A percentile compares a stretch with the other conserved stretches of the same genome.
Conservation (phyloP, 2,888 invertebrate genomes). For the Parnassius mnemosyne region DNA sequence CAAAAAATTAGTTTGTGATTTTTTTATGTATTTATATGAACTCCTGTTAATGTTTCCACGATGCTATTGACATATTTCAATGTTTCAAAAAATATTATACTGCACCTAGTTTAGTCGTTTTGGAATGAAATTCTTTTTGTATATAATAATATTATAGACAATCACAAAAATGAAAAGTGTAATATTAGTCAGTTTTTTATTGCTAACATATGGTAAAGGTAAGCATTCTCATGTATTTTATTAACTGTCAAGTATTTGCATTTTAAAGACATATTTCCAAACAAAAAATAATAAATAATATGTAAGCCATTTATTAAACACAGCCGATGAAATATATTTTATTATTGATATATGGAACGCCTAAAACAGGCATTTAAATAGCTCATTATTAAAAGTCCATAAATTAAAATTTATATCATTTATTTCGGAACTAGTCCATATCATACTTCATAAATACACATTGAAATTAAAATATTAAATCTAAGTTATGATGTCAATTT, state of each 20-base stretch:
- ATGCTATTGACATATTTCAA: not conserved
- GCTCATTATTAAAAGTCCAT: constrained; percentile 41
- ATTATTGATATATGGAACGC: too few species aligned
- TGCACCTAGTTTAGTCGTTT: not conserved
- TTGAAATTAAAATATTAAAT: too few species aligned
- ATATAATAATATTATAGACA: not conserved
- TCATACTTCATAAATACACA: too few species aligned
- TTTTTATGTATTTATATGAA: not conserved
- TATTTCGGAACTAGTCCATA: too few species aligned
- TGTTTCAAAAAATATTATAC: not conserved
- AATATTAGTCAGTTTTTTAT: constrained; percentile 16
- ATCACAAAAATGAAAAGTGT: constrained; percentile 22
- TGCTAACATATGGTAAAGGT: constrained; percentile 27
- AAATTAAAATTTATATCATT: too few species aligned
- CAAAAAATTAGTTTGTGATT: not conserved
- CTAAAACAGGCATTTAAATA: too few species aligned
- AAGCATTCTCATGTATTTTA: constrained; percentile 21
- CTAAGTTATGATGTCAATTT: too few species aligned
- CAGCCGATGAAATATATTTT: too few species aligned
- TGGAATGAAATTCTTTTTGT: not conserved
- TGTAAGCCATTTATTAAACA: too few species aligned
- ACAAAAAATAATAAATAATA: too few species aligned
- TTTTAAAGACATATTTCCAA: too few species aligned
- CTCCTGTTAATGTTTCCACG: too few species aligned
- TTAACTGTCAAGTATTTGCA: not conserved